phyloP scores from a whole-genome alignment of 2,888 invertebrate species.

The Tetrapedia diversipes region DNA sequence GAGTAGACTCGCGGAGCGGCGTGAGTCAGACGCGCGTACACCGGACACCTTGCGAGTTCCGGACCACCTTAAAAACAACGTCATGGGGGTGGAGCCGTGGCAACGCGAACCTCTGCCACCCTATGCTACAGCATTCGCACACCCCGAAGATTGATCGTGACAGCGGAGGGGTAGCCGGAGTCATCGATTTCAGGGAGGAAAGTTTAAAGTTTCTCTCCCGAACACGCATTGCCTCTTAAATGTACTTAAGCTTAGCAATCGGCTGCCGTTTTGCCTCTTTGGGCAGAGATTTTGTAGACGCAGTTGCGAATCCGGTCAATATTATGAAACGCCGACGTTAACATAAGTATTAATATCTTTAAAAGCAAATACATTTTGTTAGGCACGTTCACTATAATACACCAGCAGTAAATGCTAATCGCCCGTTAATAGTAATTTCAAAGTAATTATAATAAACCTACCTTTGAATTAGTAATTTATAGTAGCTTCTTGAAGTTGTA shows the following conservation, averaged over 20 bases:
- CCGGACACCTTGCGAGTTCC: conserved; percentile 56
- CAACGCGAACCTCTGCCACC: conserved; percentile 41
- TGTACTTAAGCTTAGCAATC: conserved; percentile 53
- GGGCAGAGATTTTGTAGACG: background rate
- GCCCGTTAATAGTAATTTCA: too few species aligned
- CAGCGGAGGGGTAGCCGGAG: conserved; percentile 67
- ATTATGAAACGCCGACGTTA: too few species aligned
- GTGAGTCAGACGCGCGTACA: conserved; percentile 41
- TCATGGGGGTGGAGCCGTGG: conserved; percentile 25
- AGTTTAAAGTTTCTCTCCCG: conserved; percentile 66
- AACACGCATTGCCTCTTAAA: conserved; percentile 66
- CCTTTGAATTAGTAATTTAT: too few species aligned
- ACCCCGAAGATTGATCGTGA: conserved; percentile 75
- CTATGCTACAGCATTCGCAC: conserved; percentile 40
- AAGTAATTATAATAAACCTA: too few species aligned
- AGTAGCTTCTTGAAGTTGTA: too few species aligned
- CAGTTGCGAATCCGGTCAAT: background rate
- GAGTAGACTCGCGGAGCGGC: conserved; percentile 31
- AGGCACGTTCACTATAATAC: too few species aligned
- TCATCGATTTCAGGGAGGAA: conserved; percentile 70
- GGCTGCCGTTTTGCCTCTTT: background rate
- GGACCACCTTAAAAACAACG: conserved; percentile 52
- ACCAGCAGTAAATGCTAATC: too few species aligned
- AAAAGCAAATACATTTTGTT: too few species aligned
- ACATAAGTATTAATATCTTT: too few species aligned